Evolutionary conservation across 2,888 invertebrate species (phyloP), one percentile per base, ranked within the genome.

Genomic region (Parnassius orleans): DNA sequence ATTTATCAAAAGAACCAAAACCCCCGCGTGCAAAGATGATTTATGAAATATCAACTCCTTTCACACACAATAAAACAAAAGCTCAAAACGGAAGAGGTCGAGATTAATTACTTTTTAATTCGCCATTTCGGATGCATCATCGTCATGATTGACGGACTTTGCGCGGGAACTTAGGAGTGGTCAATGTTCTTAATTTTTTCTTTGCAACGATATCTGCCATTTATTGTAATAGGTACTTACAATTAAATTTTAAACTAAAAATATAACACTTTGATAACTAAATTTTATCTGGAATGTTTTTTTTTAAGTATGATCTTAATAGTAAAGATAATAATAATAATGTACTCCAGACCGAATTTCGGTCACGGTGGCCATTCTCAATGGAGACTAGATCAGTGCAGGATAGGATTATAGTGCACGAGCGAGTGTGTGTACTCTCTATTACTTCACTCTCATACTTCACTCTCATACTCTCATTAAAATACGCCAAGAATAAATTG

Each of bases 101-200:
- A 76, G 76, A 86, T 86, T 87, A 87, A 87, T 87, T 86, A 81
- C 84, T 80, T 86, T 87, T 86, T 86, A 87, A 87, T 87, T 83
- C 84, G 84, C 86, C 82, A 87, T 86, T 85, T 86, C 80, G 67
- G 78, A 80, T 84, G 77, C 81, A 77, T 80, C 78, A 79, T 74
- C 68, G 68, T 55, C 15, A 43, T 69, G 69, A 71, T 67, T 75
- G 76, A 74, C 74, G 71, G 62, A 66, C 66, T 69, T 73, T 73
- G 72, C 73, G 77, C 77, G 75, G 73, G 76, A 75, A 74, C 71
- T 48, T 48, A 60, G 63, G 68, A 63, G 61, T 68, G 71, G 65
- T 68, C 60, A 65, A 65, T 64, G 69, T 67, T 66, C 67, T 65
- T 68, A 70, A 71, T 71, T 70, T 70, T 69, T 66, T 68, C 66